These are phyloP conservation scores for Lepidocolaptes lacrymiger DNA, from an alignment of 2,797 vertebrate genomes.

Conservation along the genomic window DNA sequence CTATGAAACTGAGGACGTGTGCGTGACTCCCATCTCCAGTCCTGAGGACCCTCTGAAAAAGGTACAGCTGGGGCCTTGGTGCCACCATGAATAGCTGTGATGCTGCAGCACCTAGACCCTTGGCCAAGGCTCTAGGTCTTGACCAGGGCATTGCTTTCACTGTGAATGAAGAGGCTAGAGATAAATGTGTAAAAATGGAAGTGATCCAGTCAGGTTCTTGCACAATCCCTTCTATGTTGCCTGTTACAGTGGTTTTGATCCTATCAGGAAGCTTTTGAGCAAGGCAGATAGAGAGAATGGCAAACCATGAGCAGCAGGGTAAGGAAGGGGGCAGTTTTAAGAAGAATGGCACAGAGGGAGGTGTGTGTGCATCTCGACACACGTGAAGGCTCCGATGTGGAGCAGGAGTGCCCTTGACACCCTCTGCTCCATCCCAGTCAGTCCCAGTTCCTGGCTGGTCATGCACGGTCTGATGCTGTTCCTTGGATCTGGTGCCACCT, in stretches of 20 bases:
- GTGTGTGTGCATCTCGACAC: not conserved
- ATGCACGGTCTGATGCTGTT: too few relatives aligned
- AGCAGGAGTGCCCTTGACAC: not conserved
- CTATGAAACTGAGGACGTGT: conserved; percentile 81
- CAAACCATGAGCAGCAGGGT: not conserved
- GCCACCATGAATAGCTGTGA: not conserved
- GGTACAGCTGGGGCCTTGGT: conserved; percentile 64
- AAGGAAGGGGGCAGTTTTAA: not conserved
- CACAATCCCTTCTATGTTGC: not conserved
- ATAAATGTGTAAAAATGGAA: not conserved
- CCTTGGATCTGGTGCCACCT: conserved; percentile 73
- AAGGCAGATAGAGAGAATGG: not conserved
- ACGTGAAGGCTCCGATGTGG: not conserved
- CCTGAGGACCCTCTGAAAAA: conserved; percentile 84
- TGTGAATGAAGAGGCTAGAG: not conserved
- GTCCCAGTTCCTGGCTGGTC: not conserved
- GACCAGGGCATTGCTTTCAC: not conserved
- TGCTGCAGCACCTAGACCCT: not conserved
- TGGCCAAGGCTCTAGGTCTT: not conserved
- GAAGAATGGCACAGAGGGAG: not conserved
- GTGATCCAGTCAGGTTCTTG: not conserved
- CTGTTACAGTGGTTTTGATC: not conserved
- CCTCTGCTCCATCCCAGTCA: not conserved
- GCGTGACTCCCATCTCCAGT: conserved; percentile 72
- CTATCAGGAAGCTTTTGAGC: not conserved